Conservation (phyloP, 1,140 invertebrate genomes). For the Littorina saxatilis region DNA sequence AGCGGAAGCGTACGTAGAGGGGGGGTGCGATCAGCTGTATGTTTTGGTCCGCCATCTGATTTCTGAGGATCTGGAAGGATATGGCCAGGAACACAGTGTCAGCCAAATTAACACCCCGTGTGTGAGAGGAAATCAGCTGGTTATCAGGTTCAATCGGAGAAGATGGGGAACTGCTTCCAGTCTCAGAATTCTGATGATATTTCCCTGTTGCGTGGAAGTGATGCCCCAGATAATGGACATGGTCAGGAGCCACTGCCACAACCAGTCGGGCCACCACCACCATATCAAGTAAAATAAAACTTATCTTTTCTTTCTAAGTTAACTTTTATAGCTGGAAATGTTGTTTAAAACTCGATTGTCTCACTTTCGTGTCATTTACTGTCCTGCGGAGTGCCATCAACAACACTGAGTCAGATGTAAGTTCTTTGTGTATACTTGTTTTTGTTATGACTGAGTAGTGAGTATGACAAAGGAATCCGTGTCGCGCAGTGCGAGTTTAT, state of each 20-base stretch:
- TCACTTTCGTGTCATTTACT: too few species aligned
- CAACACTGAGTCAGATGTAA: too few species aligned
- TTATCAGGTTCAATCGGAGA: slow-evolving; percentile 21
- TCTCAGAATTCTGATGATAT: slow-evolving; percentile 74
- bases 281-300: slow-evolving; percentile 71
- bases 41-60: slow-evolving; percentile 43
- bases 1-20: background rate
- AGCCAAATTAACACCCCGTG: background rate
- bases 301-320: slow-evolving; percentile 3
- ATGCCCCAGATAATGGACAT: slow-evolving; percentile 2
- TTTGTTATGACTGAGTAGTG: too few species aligned
- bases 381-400: too few species aligned
- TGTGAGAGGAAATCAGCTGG: slow-evolving; percentile 1
- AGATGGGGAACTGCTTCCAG: slow-evolving; percentile 76
- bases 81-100: slow-evolving; percentile 26
- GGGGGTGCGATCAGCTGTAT: slow-evolving; percentile 40
- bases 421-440: too few species aligned
- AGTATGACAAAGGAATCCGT: too few species aligned
- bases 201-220: slow-evolving; percentile 71
- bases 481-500: too few species aligned
- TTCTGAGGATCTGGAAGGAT: slow-evolving; percentile 6
- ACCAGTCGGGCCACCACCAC: slow-evolving; percentile 74
- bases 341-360: too few species aligned
- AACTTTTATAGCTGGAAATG: background rate
- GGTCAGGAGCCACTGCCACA: slow-evolving; percentile 61